Conservation (phyloP, 2,888 invertebrate genomes). For the Clistopyga incitator region DNA sequence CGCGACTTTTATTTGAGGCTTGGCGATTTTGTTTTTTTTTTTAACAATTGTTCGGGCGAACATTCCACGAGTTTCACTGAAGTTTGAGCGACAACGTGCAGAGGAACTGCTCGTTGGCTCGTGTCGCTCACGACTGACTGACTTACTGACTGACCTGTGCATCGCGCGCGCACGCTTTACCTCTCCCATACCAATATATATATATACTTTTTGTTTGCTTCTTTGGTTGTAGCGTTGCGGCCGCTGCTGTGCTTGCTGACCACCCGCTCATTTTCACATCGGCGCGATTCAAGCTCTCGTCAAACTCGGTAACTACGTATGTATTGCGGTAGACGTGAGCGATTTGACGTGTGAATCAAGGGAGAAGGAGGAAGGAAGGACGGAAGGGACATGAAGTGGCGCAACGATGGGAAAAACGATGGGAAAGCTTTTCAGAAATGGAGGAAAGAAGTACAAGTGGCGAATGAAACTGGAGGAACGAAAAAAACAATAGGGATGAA, state of each 20-base stretch:
- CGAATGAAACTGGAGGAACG: too few relatives aligned
- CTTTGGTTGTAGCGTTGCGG: neutral
- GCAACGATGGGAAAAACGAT: too few relatives aligned
- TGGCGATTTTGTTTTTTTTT: too few relatives aligned
- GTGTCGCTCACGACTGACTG: conserved; percentile 77
- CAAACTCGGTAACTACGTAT: neutral
- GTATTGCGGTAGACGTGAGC: neutral
- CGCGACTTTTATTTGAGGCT: too few relatives aligned
- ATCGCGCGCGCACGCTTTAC: conserved; percentile 27
- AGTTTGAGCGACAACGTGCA: conserved; percentile 23
- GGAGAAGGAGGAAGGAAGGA: too few relatives aligned
- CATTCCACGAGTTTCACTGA: neutral
- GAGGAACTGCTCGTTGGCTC: conserved; percentile 71
- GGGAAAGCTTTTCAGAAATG: too few relatives aligned
- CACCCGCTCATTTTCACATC: conserved; percentile 31
- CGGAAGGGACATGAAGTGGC: too few relatives aligned
- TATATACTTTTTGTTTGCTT: neutral
- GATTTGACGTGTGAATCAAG: neutral
- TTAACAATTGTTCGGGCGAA: too few relatives aligned
- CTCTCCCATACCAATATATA: neutral
- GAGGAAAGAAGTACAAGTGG: too few relatives aligned
- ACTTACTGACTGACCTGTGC: conserved; percentile 37
- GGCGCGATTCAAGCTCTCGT: neutral
- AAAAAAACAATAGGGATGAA: too few relatives aligned
- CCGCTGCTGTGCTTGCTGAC: neutral